Conservation (phyloP, 1,140 invertebrate species). For the Macrobrachium nipponense region DNA sequence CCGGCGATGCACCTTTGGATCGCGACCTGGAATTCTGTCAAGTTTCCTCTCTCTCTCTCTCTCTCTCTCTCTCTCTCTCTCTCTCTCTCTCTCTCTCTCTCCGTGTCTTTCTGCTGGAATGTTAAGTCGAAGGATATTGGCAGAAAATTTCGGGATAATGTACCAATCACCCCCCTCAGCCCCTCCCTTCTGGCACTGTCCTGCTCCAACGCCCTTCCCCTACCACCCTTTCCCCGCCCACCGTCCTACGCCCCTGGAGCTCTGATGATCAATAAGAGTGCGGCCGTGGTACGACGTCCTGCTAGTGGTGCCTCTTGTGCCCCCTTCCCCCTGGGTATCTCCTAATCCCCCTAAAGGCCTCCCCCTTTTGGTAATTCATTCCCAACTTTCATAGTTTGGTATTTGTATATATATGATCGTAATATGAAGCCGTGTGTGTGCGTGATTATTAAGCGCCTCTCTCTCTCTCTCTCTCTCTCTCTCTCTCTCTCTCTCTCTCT, state of each 20-base stretch:
- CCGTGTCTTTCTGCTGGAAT: too few relatives aligned
- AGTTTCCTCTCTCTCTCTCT: slow-evolving; percentile 22
- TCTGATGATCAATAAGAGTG: not conserved
- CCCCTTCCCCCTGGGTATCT: not conserved
- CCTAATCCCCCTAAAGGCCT: not conserved
- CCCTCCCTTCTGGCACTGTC: not conserved
- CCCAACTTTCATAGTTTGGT: too few relatives aligned
- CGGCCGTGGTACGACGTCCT: not conserved
- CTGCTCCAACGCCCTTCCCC: not conserved
- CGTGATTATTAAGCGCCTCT: not conserved
- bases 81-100: not conserved
- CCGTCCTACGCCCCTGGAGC: not conserved
- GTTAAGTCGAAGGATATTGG: too few relatives aligned
- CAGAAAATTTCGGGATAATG: too few relatives aligned
- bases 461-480: not conserved
- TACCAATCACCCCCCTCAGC: not conserved
- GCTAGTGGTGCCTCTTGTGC: not conserved
- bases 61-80: slow-evolving; percentile 12
- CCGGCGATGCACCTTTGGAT: too few relatives aligned
- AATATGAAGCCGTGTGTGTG: not conserved
- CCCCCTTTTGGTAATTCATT: too few relatives aligned
- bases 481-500: slow-evolving; percentile 44
- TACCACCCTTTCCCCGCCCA: not conserved
- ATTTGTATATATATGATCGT: not conserved
- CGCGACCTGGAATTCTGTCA: too few relatives aligned